Conservation (phyloP, 1,140 invertebrate species). For the Lanistes nyassanus region DNA sequence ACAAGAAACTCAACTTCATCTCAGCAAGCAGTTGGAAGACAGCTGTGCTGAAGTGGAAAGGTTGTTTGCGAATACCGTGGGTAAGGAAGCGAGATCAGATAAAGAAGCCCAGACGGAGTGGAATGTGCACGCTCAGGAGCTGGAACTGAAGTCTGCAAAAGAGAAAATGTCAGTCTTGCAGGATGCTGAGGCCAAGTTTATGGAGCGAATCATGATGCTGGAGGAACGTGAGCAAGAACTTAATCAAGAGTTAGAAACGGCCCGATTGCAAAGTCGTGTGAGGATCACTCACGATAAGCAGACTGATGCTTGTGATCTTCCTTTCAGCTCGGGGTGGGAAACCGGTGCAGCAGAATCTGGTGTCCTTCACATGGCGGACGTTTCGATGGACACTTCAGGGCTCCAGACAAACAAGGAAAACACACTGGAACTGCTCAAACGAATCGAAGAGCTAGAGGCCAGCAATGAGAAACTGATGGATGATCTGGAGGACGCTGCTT, state of each 20-base stretch:
- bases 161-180: conserved; percentile 29
- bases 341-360: too few species aligned
- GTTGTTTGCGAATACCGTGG: too few species aligned
- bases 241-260: conserved; percentile 18
- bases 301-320: background rate
- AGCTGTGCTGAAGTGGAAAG: background rate
- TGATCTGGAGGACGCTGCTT: conserved; percentile 38
- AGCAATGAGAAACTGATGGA: conserved; percentile 44
- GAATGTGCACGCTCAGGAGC: background rate
- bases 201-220: conserved; percentile 36
- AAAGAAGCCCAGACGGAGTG: conserved; percentile 11
- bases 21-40: conserved; percentile 28
- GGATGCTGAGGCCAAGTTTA: conserved; percentile 37
- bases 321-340: background rate
- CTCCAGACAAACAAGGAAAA: conserved; percentile 7
- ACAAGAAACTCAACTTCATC: conserved; percentile 33
- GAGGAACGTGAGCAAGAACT: conserved; percentile 31
- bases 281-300: background rate
- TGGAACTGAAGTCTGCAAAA: conserved; percentile 2
- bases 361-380: conserved; percentile 28
- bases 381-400: conserved; percentile 37
- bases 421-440: conserved; percentile 45
- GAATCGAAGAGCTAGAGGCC: conserved; percentile 48
- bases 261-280: background rate
- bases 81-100: background rate